Conservation (phyloP, 2,797 vertebrate species). For the Bovichtus diacanthus region DNA sequence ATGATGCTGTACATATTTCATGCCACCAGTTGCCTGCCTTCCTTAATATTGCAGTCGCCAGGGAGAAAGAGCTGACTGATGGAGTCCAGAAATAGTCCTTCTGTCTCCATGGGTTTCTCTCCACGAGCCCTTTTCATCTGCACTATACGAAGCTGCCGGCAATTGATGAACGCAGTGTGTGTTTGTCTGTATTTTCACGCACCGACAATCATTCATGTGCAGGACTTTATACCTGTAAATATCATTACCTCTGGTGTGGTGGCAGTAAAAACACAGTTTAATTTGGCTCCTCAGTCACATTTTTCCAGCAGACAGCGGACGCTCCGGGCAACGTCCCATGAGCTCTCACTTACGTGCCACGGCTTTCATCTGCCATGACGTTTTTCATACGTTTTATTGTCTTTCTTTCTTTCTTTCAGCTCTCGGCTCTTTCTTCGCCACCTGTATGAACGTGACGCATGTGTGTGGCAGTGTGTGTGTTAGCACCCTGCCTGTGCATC, state of each 20-base stretch:
- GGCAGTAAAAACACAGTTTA: background rate
- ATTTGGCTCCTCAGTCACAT: slow-evolving; percentile 25
- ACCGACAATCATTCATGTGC: background rate
- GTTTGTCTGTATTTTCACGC: background rate
- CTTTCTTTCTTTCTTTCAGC: slow-evolving; percentile 1
- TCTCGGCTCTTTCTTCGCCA: slow-evolving; percentile 1
- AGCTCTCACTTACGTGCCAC: slow-evolving; percentile 19
- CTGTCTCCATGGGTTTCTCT: slow-evolving; percentile 59
- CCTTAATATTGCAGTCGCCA: slow-evolving; percentile 60
- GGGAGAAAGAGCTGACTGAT: slow-evolving; percentile 45
- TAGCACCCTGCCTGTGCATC: background rate
- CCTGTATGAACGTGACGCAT: slow-evolving; percentile 32
- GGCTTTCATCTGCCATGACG: slow-evolving; percentile 33
- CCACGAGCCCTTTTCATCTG: slow-evolving; percentile 31
- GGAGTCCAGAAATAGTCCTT: slow-evolving; percentile 67
- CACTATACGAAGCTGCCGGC: slow-evolving; percentile 30
- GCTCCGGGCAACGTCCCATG: slow-evolving; percentile 34
- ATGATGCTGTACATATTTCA: slow-evolving; percentile 71
- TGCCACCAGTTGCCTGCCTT: slow-evolving; percentile 54
- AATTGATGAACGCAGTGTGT: slow-evolving; percentile 32
- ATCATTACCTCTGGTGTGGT: background rate
- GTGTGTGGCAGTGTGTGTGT: slow-evolving; percentile 9
- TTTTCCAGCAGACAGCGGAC: background rate
- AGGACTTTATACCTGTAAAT: slow-evolving; percentile 17
- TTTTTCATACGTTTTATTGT: background rate